Conservation (phyloP, 2,113 vertebrate species). For the Chaetodon trifascialis region DNA sequence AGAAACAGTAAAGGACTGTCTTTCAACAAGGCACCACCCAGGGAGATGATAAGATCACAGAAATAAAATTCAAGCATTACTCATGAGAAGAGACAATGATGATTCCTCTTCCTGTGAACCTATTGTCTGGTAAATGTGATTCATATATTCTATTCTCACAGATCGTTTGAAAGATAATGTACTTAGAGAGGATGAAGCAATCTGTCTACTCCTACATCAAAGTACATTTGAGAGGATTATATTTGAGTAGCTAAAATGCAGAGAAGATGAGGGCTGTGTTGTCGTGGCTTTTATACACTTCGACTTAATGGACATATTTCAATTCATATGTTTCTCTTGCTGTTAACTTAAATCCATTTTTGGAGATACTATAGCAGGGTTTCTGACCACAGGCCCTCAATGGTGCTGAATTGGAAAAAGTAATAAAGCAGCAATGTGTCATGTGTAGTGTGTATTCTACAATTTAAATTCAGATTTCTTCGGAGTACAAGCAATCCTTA, state of each 20-base stretch:
- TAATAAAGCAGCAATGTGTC: background rate
- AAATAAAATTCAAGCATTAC: conserved; percentile 26
- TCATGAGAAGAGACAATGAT: background rate
- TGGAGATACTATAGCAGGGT: background rate
- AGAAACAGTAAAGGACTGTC: background rate
- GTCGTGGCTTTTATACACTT: background rate
- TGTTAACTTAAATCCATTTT: background rate
- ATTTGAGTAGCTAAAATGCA: background rate
- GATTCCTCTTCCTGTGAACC: background rate
- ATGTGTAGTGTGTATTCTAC: background rate
- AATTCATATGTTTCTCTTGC: background rate
- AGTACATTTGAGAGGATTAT: conserved; percentile 13
- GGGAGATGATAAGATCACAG: conserved; percentile 17
- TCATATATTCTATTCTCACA: conserved; percentile 3
- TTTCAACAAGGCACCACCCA: background rate
- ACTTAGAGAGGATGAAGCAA: background rate
- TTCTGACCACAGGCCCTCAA: background rate
- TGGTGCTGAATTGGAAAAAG: background rate
- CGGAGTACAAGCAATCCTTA: background rate
- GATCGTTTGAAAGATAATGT: conserved; percentile 2
- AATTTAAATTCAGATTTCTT: background rate
- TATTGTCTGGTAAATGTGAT: background rate
- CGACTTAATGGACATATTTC: background rate
- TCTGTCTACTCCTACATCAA: background rate
- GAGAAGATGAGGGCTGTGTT: background rate